These are phyloP conservation scores for Lymantria monacha DNA, from an alignment of 2,888 invertebrate genomes.

Conservation along the genomic window DNA sequence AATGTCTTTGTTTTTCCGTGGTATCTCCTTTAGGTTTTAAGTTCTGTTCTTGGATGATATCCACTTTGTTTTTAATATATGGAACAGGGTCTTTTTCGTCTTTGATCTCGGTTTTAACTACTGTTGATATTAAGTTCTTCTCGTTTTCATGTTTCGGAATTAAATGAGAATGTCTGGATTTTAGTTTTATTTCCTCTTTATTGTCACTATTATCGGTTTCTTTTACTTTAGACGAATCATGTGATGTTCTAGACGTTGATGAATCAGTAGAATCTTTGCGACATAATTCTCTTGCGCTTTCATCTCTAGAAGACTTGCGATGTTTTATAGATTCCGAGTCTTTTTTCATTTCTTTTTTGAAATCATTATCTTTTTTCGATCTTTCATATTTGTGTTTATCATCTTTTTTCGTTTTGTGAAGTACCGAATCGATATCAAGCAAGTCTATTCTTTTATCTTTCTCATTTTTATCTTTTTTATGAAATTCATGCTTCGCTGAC, in stretches of 20 bases:
- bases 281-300: constrained; percentile 62
- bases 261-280: constrained; percentile 80
- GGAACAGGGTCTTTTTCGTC: constrained; percentile 64
- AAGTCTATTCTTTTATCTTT: constrained; percentile 64
- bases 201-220: constrained; percentile 59
- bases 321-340: constrained; percentile 60
- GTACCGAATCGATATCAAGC: constrained; percentile 42
- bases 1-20: constrained; percentile 73
- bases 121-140: constrained; percentile 52
- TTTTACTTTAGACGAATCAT: constrained; percentile 67
- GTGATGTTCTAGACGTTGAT: constrained; percentile 68
- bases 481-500: constrained; percentile 71
- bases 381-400: constrained; percentile 77
- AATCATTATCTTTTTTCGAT: constrained; percentile 63
- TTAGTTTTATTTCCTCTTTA: constrained; percentile 64
- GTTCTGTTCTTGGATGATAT: constrained; percentile 32
- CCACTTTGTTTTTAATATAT: constrained; percentile 45
- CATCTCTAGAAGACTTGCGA: constrained; percentile 72
- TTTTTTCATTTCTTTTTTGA: constrained; percentile 71
- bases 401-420: constrained; percentile 59
- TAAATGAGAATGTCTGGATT: constrained; percentile 69
- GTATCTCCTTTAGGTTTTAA: constrained; percentile 56
- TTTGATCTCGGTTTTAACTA: constrained; percentile 66
- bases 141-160: constrained; percentile 74
- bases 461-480: constrained; percentile 70